These are phyloP conservation scores for Camponotus vicinus DNA, from an alignment of 1,140 invertebrate species.

Conservation along the genomic window DNA sequence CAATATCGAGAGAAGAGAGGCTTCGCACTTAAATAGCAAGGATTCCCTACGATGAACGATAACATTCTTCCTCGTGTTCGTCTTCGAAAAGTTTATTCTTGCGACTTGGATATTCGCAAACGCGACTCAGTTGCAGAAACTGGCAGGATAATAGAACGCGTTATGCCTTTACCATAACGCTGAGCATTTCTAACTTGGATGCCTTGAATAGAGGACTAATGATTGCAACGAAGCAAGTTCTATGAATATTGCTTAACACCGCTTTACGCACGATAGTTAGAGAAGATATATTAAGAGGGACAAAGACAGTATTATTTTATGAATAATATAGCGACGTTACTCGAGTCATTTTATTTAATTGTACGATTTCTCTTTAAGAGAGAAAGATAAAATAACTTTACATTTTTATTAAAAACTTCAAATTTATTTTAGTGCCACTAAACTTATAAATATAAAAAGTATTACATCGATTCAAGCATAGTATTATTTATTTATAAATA, in stretches of 20 bases:
- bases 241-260: slow-evolving; percentile 40
- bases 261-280: slow-evolving; percentile 33
- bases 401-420: neutral
- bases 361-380: slow-evolving; percentile 1
- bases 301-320: slow-evolving; percentile 33
- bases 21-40: neutral
- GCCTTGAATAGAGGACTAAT: slow-evolving; percentile 49
- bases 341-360: neutral
- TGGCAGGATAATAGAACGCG: slow-evolving; percentile 50
- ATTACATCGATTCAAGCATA: neutral
- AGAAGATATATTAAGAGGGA: slow-evolving; percentile 39
- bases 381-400: neutral
- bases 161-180: slow-evolving; percentile 50
- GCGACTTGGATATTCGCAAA: slow-evolving; percentile 20
- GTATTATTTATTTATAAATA: neutral
- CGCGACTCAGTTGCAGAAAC: slow-evolving; percentile 37
- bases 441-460: neutral
- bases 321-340: slow-evolving; percentile 11
- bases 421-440: neutral
- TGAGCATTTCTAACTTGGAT: slow-evolving; percentile 45
- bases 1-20: neutral
- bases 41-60: slow-evolving; percentile 14
- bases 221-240: slow-evolving; percentile 56
- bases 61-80: slow-evolving; percentile 36
- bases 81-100: slow-evolving; percentile 26